Base-by-base conservation (phyloP, 2,113 vertebrate genomes). In the Thymallus thymallus region DNA sequence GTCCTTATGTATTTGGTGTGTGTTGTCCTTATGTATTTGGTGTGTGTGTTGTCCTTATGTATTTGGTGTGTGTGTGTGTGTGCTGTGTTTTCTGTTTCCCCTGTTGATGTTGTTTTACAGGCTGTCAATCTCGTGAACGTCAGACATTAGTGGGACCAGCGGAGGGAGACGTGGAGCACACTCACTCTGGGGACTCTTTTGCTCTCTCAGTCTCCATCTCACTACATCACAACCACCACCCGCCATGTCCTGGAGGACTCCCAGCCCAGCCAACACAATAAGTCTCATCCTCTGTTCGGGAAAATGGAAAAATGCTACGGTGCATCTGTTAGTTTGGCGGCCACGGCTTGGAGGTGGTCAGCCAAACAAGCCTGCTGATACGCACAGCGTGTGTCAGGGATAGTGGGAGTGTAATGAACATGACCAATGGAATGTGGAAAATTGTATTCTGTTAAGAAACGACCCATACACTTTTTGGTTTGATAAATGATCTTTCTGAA, bases 91-190 rank as follows among this genome's bases (percentile, higher is more conserved):
- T 51, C 7, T 84, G 85, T 88, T 91, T 84, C 86, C 88, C 89
- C 90, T 86, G 86, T 88, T 90, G 90, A 87, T 85, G 83, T 68
- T 68, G 81, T 90, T 89, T 91, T 90, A 89, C 89, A 90, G 88
- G 79, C 90, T 90, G 89, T 91, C 90, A 90, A 89, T 90, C 89
- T 89, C 82, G 82, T 88, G 90, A 90, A 85, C 86, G 87, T 88
- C 90, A 89, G 87, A 90, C 89, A 91, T 91, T 90, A 91, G 84
- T 90, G 86, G 89, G 89, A 88, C 88, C 89, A 88, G 84, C 85
- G 86, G 89, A 90, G 89, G 88, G 90, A 91, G 87, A 90, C 89
- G 83, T 81, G 80, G 77, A 87, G 87, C 88, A 88, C 16, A 2
- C 48, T 41, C 35, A 41, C 35, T 41, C 35, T 77, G 84, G 85